Conservation (phyloP, 2,797 vertebrate genomes). For the Dromococcyx pavoninus region DNA sequence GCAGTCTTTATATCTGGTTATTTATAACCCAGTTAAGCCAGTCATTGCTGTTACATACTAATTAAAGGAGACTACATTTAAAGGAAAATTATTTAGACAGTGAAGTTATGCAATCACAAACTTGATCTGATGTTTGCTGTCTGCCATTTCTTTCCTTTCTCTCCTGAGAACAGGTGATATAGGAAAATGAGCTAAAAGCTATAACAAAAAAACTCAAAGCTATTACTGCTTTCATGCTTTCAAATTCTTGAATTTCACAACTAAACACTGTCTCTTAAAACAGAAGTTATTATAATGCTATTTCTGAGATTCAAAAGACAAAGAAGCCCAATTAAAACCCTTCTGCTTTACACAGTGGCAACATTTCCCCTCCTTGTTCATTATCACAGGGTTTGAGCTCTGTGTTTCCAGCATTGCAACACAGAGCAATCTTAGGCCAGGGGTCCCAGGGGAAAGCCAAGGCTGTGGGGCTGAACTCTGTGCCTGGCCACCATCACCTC, state of each 20-base stretch:
- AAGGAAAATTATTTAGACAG: neutral
- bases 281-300: neutral
- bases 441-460: neutral
- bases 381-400: neutral
- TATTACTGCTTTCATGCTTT: neutral
- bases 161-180: neutral
- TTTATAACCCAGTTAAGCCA: neutral
- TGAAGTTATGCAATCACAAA: neutral
- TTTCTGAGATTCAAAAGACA: neutral
- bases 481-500: neutral
- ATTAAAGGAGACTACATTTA: neutral
- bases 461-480: neutral
- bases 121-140: neutral
- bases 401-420: neutral
- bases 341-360: neutral
- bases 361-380: neutral
- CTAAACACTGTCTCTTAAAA: neutral
- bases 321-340: neutral
- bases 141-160: neutral
- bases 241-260: neutral
- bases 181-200: neutral
- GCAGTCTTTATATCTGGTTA: neutral
- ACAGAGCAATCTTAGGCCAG: accelerated
- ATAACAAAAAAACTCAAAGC: neutral
- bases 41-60: neutral